Percentiles rank a stretch among this genome's conserved stretches.
Conservation (phyloP, 2,113 vertebrate species). For the Ctenomys sociabilis region DNA sequence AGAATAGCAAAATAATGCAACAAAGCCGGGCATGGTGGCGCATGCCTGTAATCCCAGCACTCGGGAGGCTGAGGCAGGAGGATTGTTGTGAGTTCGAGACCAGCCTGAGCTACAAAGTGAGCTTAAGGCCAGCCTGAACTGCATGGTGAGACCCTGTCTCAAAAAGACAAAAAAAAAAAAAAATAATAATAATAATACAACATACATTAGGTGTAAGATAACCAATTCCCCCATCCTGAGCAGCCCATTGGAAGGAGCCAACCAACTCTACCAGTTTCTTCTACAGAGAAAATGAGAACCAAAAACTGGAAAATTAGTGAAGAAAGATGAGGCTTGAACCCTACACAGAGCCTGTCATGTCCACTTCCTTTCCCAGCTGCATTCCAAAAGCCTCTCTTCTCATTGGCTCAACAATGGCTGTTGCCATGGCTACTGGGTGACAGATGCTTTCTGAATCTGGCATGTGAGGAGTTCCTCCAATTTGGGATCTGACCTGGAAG, state of each 20-base stretch:
- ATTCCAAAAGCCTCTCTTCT: constrained; percentile 60
- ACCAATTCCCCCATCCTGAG: not conserved
- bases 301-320: constrained; percentile 1
- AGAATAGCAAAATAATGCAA: no score
- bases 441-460: constrained; percentile 71
- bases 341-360: not conserved
- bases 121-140: no score
- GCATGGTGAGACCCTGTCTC: no score
- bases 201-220: no score
- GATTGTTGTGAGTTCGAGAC: no score
- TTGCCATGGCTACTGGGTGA: constrained; percentile 71
- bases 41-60: no score
- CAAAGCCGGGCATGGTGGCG: no score
- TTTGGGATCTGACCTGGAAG: constrained; percentile 75
- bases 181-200: not conserved
- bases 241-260: not conserved
- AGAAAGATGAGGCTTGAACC: constrained; percentile 25
- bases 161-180: not conserved
- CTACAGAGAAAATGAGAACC: constrained; percentile 18
- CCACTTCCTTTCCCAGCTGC: constrained; percentile 42
- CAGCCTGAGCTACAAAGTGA: no score
- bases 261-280: not conserved
- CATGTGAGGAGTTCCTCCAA: constrained; percentile 67
- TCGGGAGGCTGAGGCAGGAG: no score
- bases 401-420: constrained; percentile 58